phyloP scores from a whole-genome alignment of 2,113 vertebrate genomes.

The Cervus canadensis region DNA sequence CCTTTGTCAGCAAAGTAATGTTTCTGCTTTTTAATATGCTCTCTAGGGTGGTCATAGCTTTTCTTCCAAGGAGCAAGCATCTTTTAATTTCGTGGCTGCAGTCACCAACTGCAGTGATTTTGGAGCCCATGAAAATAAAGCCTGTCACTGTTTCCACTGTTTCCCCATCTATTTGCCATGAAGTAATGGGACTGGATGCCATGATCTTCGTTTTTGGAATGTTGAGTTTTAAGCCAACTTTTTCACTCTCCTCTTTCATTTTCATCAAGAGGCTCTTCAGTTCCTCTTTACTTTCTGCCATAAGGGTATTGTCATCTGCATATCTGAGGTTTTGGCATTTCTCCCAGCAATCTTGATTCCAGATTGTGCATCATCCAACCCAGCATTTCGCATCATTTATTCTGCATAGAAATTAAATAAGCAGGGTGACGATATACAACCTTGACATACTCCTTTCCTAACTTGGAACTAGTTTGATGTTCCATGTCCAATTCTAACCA shows the following conservation, averaged over 20 bases:
- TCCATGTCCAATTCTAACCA: neutral
- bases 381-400: neutral
- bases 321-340: neutral
- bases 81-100: neutral
- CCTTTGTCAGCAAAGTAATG: neutral
- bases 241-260: neutral
- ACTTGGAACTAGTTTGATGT: neutral
- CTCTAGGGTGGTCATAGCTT: neutral
- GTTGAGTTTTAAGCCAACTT: neutral
- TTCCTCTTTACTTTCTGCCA: neutral
- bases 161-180: neutral
- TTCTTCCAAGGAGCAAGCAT: neutral
- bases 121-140: neutral
- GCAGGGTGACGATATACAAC: neutral
- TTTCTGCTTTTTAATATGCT: neutral
- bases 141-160: neutral
- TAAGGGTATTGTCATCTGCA: neutral
- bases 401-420: neutral
- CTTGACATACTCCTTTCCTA: neutral
- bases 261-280: neutral
- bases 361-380: neutral
- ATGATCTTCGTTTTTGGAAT: neutral
- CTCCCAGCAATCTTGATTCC: neutral
- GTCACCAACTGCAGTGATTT: neutral
- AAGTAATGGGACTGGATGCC: neutral